Evolutionary conservation across 23 tunicate species (phyloP), one percentile per base, ranked within the genome.

Genomic region (Diplosoma virens): DNA sequence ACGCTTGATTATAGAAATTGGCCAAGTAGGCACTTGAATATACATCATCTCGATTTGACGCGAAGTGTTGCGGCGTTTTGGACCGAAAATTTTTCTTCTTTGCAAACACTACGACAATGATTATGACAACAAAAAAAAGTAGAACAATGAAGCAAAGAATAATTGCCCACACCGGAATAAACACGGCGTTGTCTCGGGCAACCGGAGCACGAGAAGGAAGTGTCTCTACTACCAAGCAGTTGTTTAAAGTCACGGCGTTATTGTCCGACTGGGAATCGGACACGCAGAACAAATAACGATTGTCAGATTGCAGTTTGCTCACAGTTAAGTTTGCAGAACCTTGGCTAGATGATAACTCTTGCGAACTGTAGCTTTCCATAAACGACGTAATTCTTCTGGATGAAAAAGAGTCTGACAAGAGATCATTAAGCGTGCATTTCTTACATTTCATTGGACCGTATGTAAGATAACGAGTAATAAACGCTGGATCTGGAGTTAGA

Each of bases 391-490:
- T 64, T 34, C 36, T 67, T 20, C 22, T 27, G 25, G 31, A 2
- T 20, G 52, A 79, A 22, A 16, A 29, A 6, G 58, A 58, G n/a
- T 36, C 30, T 6, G 54, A n/a, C 3, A 7, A 14, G 45, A 28
- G 11, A 2, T 28, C 26, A 3, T 53, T 54, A 3, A 75, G 32
- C 28, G 86, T 29, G 74, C 97, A 90, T 55, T 84, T 83, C n/a
- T 66, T 58, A 56, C 97, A 90, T 33, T 66, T 73, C 58, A 85
- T 32, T 45, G 54, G 74, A 20, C 97, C 97, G 66, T 77, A 84
- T 28, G 84, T 30, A 64, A 82, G 37, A 3, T 26, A 67, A 30
- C 75, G 66, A 27, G 77, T 61, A 1, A 82, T 58, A 32, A 66
- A 89, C 2, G 82, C 82, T 3, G 87, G 87, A 35, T 77, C 74